Evolutionary conservation across 2,797 vertebrate species (phyloP), one percentile per base, ranked within the genome.

Genomic region (Labroides dimidiatus): DNA sequence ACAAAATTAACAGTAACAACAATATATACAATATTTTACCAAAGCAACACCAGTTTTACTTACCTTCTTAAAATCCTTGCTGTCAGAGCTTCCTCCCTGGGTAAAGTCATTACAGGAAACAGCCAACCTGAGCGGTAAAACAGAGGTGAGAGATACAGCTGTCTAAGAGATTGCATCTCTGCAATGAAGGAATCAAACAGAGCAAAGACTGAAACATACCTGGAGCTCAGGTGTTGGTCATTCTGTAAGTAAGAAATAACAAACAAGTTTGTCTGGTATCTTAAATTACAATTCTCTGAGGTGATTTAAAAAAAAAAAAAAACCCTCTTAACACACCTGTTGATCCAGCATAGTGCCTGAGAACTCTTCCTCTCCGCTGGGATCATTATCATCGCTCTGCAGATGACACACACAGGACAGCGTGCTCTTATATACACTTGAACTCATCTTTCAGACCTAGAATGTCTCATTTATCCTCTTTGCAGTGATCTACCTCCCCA

Each of bases 51-150:
- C 37, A 39, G 13, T 12, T 55, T 15, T 12, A 53, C 80, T 67
- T 15, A 95, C 94, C 93, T 94, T 94, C 75, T 94, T 95, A 72
- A 92, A 95, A 81, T 95, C 94, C 66, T 93, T 94, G 13, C 52
- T 54, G 1, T 90, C 91, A 4, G 90, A 88, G 49, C 84, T 84
- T 24, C 84, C 84, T 57, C 81, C 88, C 63, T 81, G 70, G 58
- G 81, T 81, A 41, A 77, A 84, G 80, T 94, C 90, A 11, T 94
- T 92, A 57, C 72, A 86, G 21, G 88, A 82, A 21, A 54, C 15
- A 44, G 82, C 78, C 30, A 85, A 88, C 85, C 94, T 95, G 79
- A 75, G 67, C 16, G 41, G 71, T 55, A 0, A 33, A 72, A 45
- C 65, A 75, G 75, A 62, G 43, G 33, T 17, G 23, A 70, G 57